Conservation (phyloP, 2,888 invertebrate species). For the Pammene fasciana region DNA sequence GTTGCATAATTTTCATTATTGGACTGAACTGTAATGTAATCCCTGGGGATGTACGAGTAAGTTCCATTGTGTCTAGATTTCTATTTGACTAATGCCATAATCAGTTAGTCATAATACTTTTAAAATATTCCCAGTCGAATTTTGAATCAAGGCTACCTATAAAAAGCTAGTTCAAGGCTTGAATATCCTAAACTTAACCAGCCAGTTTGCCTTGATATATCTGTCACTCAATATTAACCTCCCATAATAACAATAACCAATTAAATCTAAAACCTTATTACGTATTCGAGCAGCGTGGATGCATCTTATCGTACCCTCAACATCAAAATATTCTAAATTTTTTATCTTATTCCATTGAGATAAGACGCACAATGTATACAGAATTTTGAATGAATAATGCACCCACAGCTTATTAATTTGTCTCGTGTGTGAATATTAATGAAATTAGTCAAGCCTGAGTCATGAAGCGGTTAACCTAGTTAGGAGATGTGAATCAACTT, state of each 20-base stretch:
- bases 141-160: not conserved
- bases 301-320: not conserved
- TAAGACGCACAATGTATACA: not conserved
- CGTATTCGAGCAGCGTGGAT: too few species aligned
- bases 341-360: not conserved
- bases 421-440: conserved; percentile 34
- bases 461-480: conserved; percentile 30
- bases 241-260: not conserved
- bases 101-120: too few species aligned
- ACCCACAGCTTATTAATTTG: conserved; percentile 26
- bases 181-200: conserved; percentile 1
- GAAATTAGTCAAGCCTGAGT: conserved; percentile 27
- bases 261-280: conserved; percentile 4
- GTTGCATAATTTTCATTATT: too few species aligned
- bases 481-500: conserved; percentile 34
- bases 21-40: too few species aligned
- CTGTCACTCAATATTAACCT: not conserved
- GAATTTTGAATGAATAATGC: conserved; percentile 4
- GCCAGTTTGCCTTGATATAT: conserved; percentile 1
- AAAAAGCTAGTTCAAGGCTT: conserved; percentile 11
- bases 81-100: too few species aligned
- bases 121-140: not conserved
- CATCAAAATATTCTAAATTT: not conserved
- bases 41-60: too few species aligned
- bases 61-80: too few species aligned